These are phyloP conservation scores for Phrynocephalus forsythii DNA, from an alignment of 2,797 vertebrate genomes.

Conservation along the genomic window DNA sequence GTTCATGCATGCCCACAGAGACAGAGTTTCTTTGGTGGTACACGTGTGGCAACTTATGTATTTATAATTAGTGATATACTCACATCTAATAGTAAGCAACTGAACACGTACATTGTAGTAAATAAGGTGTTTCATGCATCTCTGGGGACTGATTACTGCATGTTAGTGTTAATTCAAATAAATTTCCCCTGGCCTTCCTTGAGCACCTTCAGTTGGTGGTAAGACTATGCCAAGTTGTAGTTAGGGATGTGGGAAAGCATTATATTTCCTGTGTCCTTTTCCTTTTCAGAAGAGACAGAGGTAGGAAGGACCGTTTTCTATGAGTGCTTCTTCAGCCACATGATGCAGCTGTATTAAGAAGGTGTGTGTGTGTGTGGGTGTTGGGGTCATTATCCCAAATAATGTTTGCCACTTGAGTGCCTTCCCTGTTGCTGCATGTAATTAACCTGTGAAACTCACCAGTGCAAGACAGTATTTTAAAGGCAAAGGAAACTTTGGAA, in stretches of 20 bases:
- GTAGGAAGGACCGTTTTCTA: neutral
- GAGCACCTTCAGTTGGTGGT: neutral
- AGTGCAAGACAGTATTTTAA: neutral
- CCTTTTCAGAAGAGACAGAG: neutral
- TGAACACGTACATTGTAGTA: neutral
- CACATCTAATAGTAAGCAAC: too few species aligned
- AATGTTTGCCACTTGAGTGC: slow-evolving; percentile 17
- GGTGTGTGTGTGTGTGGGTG: neutral
- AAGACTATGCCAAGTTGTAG: neutral
- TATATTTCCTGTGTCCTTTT: neutral
- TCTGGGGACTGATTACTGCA: neutral
- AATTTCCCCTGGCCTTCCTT: neutral
- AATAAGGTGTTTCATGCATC: neutral
- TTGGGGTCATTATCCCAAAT: slow-evolving; percentile 11
- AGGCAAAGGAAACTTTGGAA: slow-evolving; percentile 36
- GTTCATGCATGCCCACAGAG: too few species aligned
- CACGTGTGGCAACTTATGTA: too few species aligned
- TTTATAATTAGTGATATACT: too few species aligned
- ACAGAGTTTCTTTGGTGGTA: too few species aligned
- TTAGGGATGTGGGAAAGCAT: neutral
- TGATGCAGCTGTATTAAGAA: slow-evolving; percentile 14
- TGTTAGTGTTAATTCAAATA: neutral
- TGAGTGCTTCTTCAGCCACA: neutral
- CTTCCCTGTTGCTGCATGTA: neutral
- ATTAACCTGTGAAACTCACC: neutral